These are phyloP conservation scores for Spialia ferax DNA, from an alignment of 2,888 invertebrate species.

Conservation along the genomic window DNA sequence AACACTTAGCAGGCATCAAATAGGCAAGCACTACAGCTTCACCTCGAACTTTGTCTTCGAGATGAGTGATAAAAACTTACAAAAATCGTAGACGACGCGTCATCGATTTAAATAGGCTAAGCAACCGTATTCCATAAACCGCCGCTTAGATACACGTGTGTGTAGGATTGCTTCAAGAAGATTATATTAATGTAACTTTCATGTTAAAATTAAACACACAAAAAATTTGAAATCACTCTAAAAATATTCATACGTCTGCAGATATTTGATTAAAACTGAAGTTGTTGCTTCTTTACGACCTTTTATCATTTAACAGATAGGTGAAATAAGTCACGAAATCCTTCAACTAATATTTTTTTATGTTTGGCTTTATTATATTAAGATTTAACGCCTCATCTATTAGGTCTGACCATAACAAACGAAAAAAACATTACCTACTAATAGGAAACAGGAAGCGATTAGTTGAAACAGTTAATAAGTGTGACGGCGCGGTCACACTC, in stretches of 20 bases:
- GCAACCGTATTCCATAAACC: conserved; percentile 16
- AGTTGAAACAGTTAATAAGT: conserved; percentile 37
- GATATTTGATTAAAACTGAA: too few relatives aligned
- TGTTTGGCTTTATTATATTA: background rate
- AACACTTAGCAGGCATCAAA: too few relatives aligned
- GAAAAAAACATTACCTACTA: conserved; percentile 19
- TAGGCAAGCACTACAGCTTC: conserved; percentile 35
- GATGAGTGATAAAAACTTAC: conserved; percentile 44
- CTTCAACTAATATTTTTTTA: background rate
- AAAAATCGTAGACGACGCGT: conserved; percentile 41
- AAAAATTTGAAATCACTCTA: too few relatives aligned
- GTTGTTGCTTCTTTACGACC: too few relatives aligned
- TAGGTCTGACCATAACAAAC: background rate
- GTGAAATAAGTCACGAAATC: background rate
- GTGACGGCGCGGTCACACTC: conserved; percentile 33
- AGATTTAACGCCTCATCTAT: background rate
- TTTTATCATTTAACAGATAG: too few relatives aligned
- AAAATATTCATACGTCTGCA: too few relatives aligned
- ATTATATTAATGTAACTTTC: background rate
- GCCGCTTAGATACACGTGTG: conserved; percentile 3
- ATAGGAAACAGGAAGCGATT: conserved; percentile 45
- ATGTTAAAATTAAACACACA: too few relatives aligned
- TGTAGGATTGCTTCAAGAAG: conserved; percentile 2
- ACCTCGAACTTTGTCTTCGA: conserved; percentile 48
- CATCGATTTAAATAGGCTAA: conserved; percentile 47